Conservation (phyloP, 2,888 invertebrate species). For the Lithodes maja region DNA sequence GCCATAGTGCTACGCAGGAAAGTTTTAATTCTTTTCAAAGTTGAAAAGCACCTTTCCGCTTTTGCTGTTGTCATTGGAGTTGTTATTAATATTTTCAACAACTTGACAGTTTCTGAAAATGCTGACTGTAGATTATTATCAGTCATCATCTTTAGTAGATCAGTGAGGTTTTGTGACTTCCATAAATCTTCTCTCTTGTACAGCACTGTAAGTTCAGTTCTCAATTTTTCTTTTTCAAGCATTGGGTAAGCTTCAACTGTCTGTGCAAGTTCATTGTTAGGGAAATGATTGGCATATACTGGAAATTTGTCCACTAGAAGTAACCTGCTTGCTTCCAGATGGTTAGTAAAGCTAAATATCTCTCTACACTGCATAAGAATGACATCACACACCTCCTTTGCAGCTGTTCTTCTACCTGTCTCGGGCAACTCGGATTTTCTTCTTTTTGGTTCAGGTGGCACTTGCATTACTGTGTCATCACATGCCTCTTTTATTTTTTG, state of each 20-base stretch:
- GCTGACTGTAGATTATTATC: constrained; percentile 25
- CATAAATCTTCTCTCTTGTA: constrained; percentile 71
- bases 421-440: too few relatives aligned
- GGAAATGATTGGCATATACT: constrained; percentile 65
- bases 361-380: constrained; percentile 71
- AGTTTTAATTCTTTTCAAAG: constrained; percentile 26
- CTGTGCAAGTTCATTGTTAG: constrained; percentile 70
- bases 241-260: constrained; percentile 69
- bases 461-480: too few relatives aligned
- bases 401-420: too few relatives aligned
- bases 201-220: constrained; percentile 72
- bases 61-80: constrained; percentile 36
- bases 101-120: constrained; percentile 41
- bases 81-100: constrained; percentile 40
- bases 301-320: constrained; percentile 65
- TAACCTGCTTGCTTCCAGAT: constrained; percentile 72
- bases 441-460: too few relatives aligned
- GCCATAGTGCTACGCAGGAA: constrained; percentile 27
- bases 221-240: constrained; percentile 71
- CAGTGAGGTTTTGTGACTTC: constrained; percentile 56
- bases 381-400: constrained; percentile 45
- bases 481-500: too few relatives aligned
- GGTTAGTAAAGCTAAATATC: constrained; percentile 72
- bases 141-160: constrained; percentile 70
- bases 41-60: constrained; percentile 46